phyloP scores from a whole-genome alignment of 2,797 vertebrate species.

The Moxostoma hubbsi region DNA sequence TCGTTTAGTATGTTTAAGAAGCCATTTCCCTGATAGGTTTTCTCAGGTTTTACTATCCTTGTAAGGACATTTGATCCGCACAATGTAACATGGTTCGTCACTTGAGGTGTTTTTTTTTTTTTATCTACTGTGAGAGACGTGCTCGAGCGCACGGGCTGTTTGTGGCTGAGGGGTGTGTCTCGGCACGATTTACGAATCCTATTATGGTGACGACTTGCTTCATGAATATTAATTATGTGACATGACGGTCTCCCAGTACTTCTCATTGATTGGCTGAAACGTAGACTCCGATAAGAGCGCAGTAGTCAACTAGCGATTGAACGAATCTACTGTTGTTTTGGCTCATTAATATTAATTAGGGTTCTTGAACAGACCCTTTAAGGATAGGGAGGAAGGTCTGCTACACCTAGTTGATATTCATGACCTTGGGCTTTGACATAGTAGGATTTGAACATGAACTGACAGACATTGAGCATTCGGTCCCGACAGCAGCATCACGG shows the following conservation, averaged over 20 bases:
- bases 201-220: neutral
- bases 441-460: neutral
- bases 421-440: neutral
- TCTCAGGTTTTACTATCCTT: too few relatives aligned
- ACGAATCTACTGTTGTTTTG: neutral
- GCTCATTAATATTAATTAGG: slow-evolving; percentile 18
- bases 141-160: slow-evolving; percentile 13
- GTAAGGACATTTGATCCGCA: too few relatives aligned
- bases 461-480: neutral
- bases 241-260: neutral
- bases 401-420: slow-evolving; percentile 6
- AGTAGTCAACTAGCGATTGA: neutral
- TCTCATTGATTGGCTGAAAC: slow-evolving; percentile 1
- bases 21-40: too few relatives aligned
- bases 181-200: neutral
- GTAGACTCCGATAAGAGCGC: too few relatives aligned
- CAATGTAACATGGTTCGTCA: neutral
- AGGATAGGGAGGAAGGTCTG: neutral
- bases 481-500: neutral
- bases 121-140: slow-evolving; percentile 19
- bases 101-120: neutral
- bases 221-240: slow-evolving; percentile 21
- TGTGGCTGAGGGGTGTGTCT: slow-evolving; percentile 4
- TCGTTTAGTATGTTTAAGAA: too few relatives aligned
- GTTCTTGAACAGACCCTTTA: neutral